These are phyloP conservation scores for Phycodurus eques DNA, from an alignment of 2,113 vertebrate species.

Conservation along the genomic window DNA sequence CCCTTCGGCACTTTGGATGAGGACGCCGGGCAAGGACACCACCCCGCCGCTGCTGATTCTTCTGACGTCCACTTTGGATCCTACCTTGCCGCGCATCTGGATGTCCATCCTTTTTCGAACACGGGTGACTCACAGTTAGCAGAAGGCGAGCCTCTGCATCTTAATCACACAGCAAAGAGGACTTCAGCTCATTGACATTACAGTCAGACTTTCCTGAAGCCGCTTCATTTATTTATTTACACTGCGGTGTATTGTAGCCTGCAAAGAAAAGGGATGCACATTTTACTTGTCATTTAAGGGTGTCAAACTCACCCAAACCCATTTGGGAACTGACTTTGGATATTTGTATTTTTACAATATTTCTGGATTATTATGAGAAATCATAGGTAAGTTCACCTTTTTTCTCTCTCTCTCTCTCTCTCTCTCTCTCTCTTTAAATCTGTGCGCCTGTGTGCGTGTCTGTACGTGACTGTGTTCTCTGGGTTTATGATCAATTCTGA, in stretches of 20 bases:
- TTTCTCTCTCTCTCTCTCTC: not conserved
- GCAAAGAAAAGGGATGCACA: slow-evolving; percentile 1
- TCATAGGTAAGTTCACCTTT: slow-evolving; percentile 60
- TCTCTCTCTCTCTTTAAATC: not conserved
- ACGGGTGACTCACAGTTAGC: slow-evolving; percentile 72
- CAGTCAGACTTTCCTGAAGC: slow-evolving; percentile 77
- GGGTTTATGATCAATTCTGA: not conserved
- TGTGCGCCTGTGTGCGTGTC: not conserved
- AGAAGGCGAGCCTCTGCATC: slow-evolving; percentile 71
- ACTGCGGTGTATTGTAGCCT: slow-evolving; percentile 59
- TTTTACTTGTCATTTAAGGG: not conserved
- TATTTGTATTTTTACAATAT: not conserved
- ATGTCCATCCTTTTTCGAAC: slow-evolving; percentile 40
- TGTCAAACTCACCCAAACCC: slow-evolving; percentile 51
- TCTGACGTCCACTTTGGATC: slow-evolving; percentile 59
- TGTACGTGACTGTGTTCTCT: not conserved
- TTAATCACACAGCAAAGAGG: slow-evolving; percentile 70
- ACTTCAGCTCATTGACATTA: slow-evolving; percentile 75
- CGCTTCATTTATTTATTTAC: slow-evolving; percentile 59
- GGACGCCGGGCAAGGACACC: slow-evolving; percentile 69
- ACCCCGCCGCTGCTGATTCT: slow-evolving; percentile 48
- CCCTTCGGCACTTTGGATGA: slow-evolving; percentile 55
- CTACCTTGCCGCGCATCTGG: slow-evolving; percentile 54
- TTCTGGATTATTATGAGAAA: slow-evolving; percentile 29
- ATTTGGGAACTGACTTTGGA: slow-evolving; percentile 38